Evolutionary conservation across 2,113 vertebrate genomes (phyloP).

Genomic region (Saguinus midas): DNA sequence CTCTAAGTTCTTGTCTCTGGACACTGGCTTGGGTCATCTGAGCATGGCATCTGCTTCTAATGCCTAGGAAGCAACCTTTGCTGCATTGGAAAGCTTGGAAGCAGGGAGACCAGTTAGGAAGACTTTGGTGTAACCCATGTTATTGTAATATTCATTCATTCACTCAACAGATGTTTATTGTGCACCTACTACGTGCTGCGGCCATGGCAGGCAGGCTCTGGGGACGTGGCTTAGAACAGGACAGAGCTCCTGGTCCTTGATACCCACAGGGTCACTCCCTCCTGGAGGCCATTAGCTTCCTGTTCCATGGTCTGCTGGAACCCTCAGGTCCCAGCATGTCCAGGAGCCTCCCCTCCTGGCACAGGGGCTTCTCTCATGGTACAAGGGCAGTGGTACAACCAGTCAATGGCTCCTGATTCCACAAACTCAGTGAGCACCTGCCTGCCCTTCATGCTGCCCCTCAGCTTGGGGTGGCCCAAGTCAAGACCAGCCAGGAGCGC

Average conservation of each 20-base stretch:
- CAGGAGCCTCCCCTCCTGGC: not conserved
- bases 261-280: not conserved
- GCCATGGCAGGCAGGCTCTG: not conserved
- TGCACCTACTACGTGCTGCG: not conserved
- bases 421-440: not conserved
- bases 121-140: not conserved
- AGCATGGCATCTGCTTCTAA: not conserved
- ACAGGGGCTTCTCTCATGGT: too few species aligned
- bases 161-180: too few species aligned
- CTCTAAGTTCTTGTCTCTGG: not conserved
- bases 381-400: not conserved
- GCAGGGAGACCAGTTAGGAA: not conserved
- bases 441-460: fast-evolving
- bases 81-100: not conserved
- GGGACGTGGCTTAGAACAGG: not conserved
- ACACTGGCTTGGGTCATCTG: not conserved
- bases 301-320: not conserved
- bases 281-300: not conserved
- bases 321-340: not conserved
- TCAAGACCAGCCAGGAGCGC: not conserved
- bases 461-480: fast-evolving
- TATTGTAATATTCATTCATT: not conserved
- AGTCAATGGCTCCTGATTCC: not conserved
- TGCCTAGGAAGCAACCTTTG: not conserved
- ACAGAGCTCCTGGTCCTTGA: not conserved